A percentile compares a stretch with the other conserved stretches of the same genome.
These are phyloP conservation scores for Oceanites oceanicus DNA, from an alignment of 2,113 vertebrate genomes.

Conservation along the genomic window DNA sequence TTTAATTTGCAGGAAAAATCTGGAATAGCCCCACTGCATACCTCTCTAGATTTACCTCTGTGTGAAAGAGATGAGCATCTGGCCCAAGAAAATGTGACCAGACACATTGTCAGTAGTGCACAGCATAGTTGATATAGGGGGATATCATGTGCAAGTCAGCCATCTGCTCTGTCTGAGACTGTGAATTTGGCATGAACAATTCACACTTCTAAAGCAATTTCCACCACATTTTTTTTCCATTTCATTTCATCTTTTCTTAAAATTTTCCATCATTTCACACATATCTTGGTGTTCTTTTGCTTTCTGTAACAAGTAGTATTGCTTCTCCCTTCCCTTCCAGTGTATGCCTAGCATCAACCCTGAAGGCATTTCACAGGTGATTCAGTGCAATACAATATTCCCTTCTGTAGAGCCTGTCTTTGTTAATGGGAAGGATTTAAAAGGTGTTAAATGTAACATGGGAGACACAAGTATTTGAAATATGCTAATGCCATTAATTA, in stretches of 20 bases:
- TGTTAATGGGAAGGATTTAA: background rate
- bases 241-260: background rate
- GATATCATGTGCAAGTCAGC: background rate
- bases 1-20: background rate
- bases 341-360: background rate
- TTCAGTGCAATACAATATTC: background rate
- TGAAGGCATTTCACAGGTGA: background rate
- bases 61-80: background rate
- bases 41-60: background rate
- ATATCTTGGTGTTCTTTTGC: background rate
- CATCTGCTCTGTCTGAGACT: conserved; percentile 1
- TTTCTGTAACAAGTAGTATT: background rate
- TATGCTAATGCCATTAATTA: background rate
- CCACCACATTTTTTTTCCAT: background rate
- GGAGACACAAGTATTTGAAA: background rate
- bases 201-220: background rate
- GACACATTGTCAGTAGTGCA: background rate
- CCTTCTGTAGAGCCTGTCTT: background rate
- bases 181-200: background rate
- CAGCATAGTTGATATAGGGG: background rate
- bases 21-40: background rate
- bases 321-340: background rate
- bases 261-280: background rate
- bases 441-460: background rate
- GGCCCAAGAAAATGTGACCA: background rate